Evolutionary conservation across 2,113 vertebrate species (phyloP).

Genomic region (Cynopterus brachyotis): DNA sequence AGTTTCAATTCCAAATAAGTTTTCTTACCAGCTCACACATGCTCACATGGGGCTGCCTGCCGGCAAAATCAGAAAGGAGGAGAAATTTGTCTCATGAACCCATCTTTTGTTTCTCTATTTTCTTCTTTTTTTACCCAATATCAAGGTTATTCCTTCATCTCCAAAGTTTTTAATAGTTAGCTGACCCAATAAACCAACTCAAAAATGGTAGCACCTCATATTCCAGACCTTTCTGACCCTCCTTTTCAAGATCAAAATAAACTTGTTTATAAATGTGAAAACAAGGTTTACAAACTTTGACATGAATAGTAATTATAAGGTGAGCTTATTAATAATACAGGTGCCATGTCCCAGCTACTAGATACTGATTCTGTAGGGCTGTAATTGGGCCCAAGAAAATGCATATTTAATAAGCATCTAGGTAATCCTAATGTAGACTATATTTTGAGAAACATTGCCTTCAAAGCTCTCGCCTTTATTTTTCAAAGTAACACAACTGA

Average conservation of each 20-base stretch:
- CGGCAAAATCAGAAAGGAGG: constrained; percentile 18
- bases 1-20: constrained; percentile 61
- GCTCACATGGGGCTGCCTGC: neutral
- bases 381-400: neutral
- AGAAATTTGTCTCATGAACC: constrained; percentile 28
- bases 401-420: neutral
- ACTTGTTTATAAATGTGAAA: neutral
- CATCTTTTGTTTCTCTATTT: neutral
- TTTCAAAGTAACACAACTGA: neutral
- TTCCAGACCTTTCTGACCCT: neutral
- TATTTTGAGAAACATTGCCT: neutral
- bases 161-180: constrained; percentile 19
- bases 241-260: neutral
- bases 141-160: constrained; percentile 28
- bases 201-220: neutral
- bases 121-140: neutral
- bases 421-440: neutral
- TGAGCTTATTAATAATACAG: neutral
- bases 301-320: neutral
- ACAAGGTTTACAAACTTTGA: neutral
- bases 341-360: neutral
- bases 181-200: neutral
- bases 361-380: neutral
- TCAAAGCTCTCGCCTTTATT: neutral
- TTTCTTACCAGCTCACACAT: constrained; percentile 21